A percentile compares a stretch with the other conserved stretches of the same genome.
Evolutionary conservation across 2,888 invertebrate species (phyloP).

Genomic region (Hedya salicella): DNA sequence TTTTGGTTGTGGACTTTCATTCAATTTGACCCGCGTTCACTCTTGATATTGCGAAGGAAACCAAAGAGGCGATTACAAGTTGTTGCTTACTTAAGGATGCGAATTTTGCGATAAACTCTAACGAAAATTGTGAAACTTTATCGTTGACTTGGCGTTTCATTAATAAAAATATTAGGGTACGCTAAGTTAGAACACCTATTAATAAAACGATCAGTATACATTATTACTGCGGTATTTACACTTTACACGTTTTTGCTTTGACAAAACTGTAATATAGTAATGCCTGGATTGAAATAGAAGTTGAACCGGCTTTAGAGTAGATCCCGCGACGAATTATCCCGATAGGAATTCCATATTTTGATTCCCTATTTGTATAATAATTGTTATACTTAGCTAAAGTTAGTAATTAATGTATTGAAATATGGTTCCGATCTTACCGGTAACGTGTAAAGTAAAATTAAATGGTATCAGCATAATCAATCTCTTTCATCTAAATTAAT

Average conservation of each 20-base stretch:
- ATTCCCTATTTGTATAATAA: too few species aligned
- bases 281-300: too few species aligned
- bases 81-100: slow-evolving; percentile 47
- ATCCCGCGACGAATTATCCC: too few species aligned
- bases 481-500: slow-evolving; percentile 18
- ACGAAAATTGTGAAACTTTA: slow-evolving; percentile 49
- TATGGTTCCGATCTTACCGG: background rate
- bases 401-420: slow-evolving; percentile 4
- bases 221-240: too few species aligned
- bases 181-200: slow-evolving; percentile 1
- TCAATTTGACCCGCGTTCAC: slow-evolving; percentile 16
- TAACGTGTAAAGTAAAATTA: slow-evolving; percentile 3
- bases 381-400: too few species aligned
- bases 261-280: too few species aligned
- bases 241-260: too few species aligned
- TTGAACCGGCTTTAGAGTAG: too few species aligned
- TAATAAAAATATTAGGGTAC: slow-evolving; percentile 40
- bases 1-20: slow-evolving; percentile 27
- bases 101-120: slow-evolving; percentile 45
- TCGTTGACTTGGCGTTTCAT: slow-evolving; percentile 41
- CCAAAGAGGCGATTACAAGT: slow-evolving; percentile 42
- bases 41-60: slow-evolving; percentile 27
- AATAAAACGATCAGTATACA: background rate
- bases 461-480: slow-evolving; percentile 14
- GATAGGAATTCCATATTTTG: too few species aligned